A percentile compares a stretch with the other conserved stretches of the same genome.
These are phyloP conservation scores for Andrena trimmerana DNA, from an alignment of 2,888 invertebrate genomes.

Conservation along the genomic window DNA sequence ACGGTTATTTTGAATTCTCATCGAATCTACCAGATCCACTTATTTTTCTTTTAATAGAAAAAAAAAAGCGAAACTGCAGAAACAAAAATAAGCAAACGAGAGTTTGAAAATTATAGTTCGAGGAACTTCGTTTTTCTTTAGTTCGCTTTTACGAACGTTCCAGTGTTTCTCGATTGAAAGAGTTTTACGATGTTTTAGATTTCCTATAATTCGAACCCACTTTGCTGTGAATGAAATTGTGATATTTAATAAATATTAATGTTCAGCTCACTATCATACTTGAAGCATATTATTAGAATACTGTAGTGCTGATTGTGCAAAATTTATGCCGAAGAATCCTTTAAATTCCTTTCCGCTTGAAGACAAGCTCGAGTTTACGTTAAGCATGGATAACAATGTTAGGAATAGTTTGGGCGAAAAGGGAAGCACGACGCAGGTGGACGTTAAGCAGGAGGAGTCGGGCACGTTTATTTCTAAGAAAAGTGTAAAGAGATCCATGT, in stretches of 20 bases:
- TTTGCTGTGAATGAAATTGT: background rate
- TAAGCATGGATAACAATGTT: constrained; percentile 19
- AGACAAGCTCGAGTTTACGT: background rate
- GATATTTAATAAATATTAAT: background rate
- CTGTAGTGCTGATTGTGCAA: background rate
- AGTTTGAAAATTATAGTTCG: background rate
- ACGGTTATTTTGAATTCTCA: too few species aligned
- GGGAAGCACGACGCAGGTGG: background rate
- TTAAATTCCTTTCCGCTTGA: background rate
- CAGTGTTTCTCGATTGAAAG: background rate
- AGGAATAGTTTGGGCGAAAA: constrained; percentile 6
- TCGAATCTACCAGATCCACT: too few species aligned
- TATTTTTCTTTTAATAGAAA: background rate
- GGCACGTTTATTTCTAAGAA: constrained; percentile 3
- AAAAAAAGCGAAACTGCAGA: background rate
- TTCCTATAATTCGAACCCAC: background rate
- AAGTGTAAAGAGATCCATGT: background rate
- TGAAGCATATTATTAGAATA: too few species aligned
- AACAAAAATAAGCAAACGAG: background rate
- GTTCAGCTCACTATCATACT: background rate
- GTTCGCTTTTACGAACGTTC: background rate
- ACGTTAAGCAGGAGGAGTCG: constrained; percentile 5
- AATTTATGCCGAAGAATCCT: background rate
- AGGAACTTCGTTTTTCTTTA: background rate
- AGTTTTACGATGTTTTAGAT: background rate